Conservation (phyloP, 64 coral and sea anemone species). For the Montipora cactus region DNA sequence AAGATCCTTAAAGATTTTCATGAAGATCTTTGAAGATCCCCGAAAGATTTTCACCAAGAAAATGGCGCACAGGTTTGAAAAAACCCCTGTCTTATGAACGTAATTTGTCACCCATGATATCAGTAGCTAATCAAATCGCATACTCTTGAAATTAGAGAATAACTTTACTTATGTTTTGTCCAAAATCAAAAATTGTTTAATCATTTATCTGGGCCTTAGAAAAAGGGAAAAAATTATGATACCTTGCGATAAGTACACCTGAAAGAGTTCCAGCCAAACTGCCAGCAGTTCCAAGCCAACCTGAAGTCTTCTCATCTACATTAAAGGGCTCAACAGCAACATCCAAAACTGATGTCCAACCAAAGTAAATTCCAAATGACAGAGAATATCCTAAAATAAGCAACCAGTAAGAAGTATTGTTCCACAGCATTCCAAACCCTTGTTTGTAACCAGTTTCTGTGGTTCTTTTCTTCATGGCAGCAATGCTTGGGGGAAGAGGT, state of each 20-base stretch:
- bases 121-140: too few relatives aligned
- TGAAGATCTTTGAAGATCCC: too few relatives aligned
- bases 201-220: too few relatives aligned
- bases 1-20: too few relatives aligned
- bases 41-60: too few relatives aligned
- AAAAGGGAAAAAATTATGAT: neutral
- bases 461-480: conserved; percentile 15
- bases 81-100: too few relatives aligned
- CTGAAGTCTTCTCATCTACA: conserved; percentile 53
- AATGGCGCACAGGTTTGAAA: too few relatives aligned
- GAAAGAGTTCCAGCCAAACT: conserved; percentile 57
- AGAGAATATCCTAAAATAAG: conserved; percentile 57
- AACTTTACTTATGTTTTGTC: too few relatives aligned
- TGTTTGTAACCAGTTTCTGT: conserved; percentile 47
- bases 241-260: conserved; percentile 75
- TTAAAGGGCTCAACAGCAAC: conserved; percentile 66
- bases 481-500: conserved; percentile 60
- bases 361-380: conserved; percentile 52
- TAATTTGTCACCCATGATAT: too few relatives aligned
- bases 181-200: too few relatives aligned
- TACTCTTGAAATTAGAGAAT: too few relatives aligned
- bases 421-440: conserved; percentile 23
- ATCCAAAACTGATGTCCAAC: conserved; percentile 73
- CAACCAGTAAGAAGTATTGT: conserved; percentile 55
- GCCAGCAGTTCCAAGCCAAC: conserved; percentile 58